These are phyloP conservation scores for Epinotia brunnichana DNA, from an alignment of 2,888 invertebrate genomes.

Conservation along the genomic window DNA sequence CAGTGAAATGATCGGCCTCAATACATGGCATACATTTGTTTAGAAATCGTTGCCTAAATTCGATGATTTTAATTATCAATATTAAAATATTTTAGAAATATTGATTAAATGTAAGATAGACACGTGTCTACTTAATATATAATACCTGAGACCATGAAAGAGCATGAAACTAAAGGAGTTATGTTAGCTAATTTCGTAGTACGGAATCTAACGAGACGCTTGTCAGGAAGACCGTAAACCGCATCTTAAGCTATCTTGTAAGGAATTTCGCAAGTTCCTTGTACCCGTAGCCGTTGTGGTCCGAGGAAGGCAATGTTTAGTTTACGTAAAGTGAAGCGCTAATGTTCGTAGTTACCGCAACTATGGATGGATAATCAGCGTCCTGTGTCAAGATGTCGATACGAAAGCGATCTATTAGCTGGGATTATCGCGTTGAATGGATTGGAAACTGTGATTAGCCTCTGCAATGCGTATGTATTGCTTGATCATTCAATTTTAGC, in stretches of 20 bases:
- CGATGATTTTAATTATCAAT: constrained; percentile 2
- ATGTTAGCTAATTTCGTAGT: constrained; percentile 26
- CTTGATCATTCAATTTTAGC: too few species aligned
- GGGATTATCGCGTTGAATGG: neutral
- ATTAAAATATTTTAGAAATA: neutral
- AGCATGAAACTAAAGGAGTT: neutral
- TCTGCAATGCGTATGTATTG: too few species aligned
- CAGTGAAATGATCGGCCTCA: constrained; percentile 60
- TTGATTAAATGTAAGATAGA: neutral
- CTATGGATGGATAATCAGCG: constrained; percentile 17
- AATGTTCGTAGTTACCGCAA: constrained; percentile 41
- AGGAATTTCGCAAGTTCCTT: constrained; percentile 43
- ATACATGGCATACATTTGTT: constrained; percentile 51
- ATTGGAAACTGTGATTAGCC: neutral
- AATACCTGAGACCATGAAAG: too few species aligned
- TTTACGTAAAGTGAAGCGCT: constrained; percentile 46
- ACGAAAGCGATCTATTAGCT: constrained; percentile 18
- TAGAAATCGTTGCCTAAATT: constrained; percentile 6
- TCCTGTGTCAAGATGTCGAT: constrained; percentile 26
- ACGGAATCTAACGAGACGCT: constrained; percentile 26
- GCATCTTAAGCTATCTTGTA: constrained; percentile 37
- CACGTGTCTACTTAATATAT: too few species aligned
- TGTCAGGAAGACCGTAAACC: constrained; percentile 42
- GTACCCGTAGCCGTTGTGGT: constrained; percentile 19
- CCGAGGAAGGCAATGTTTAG: constrained; percentile 39